Percentiles rank a stretch among this genome's conserved stretches.
Evolutionary conservation across 2,888 invertebrate genomes (phyloP).

Genomic region (Archips xylosteana): DNA sequence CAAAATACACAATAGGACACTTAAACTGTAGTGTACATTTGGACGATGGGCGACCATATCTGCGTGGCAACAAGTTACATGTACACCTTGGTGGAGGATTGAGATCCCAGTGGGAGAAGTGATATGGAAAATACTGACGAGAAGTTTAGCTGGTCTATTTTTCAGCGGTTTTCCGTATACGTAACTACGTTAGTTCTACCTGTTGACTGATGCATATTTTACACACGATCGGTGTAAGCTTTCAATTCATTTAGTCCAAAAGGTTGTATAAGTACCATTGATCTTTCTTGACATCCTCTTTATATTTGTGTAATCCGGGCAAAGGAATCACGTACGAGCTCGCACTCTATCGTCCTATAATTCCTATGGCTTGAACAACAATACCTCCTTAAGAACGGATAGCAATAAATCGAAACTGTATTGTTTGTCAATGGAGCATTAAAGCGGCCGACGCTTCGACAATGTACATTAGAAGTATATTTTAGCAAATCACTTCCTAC

Average conservation of each 20-base stretch:
- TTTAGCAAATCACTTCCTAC: constrained; percentile 84
- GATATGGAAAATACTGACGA: constrained; percentile 53
- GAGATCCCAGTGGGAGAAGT: constrained; percentile 61
- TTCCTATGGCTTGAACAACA: constrained; percentile 73
- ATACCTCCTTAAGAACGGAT: constrained; percentile 74
- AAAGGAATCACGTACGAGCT: constrained; percentile 60
- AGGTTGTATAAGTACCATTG: background rate
- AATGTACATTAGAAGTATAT: constrained; percentile 82
- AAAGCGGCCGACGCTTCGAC: constrained; percentile 75
- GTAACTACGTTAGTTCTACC: constrained; percentile 22
- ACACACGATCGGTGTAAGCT: constrained; percentile 9
- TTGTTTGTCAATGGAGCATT: constrained; percentile 80
- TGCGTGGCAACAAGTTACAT: constrained; percentile 64
- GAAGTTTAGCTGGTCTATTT: constrained; percentile 45
- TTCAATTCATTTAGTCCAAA: constrained; percentile 1
- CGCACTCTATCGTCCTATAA: constrained; percentile 67
- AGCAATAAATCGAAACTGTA: constrained; percentile 78
- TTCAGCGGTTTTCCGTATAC: constrained; percentile 25
- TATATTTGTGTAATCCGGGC: constrained; percentile 57
- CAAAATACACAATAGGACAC: constrained; percentile 21
- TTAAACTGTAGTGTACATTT: constrained; percentile 33
- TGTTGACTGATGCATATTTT: constrained; percentile 31
- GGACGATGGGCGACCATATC: constrained; percentile 52
- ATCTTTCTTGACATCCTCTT: constrained; percentile 38
- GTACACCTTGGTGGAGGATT: constrained; percentile 64